These are phyloP conservation scores for Anas georgica DNA, from an alignment of 2,797 vertebrate genomes.

Conservation along the genomic window DNA sequence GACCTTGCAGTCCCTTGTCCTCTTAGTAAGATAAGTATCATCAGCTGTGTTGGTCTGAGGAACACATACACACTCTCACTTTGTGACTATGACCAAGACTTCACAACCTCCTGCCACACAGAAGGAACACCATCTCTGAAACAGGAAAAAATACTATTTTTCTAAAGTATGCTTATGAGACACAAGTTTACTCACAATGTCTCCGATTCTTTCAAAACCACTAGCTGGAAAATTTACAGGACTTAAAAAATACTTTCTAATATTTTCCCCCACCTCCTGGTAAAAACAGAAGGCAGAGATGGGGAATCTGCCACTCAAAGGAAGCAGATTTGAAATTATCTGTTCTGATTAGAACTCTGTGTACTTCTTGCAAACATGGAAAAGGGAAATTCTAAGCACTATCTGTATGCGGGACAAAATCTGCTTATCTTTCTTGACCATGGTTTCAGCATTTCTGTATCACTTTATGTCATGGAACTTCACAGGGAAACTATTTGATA, in stretches of 20 bases:
- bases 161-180: background rate
- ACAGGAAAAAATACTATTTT: background rate
- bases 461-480: background rate
- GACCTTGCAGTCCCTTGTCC: background rate
- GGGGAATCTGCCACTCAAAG: constrained; percentile 33
- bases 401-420: background rate
- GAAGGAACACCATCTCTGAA: background rate
- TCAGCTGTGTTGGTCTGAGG: background rate
- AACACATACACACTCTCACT: background rate
- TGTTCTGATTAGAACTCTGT: constrained; percentile 1
- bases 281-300: constrained; percentile 18
- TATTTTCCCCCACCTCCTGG: background rate
- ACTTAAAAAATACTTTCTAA: background rate
- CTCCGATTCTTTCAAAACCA: background rate
- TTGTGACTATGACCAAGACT: background rate
- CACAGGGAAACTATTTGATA: background rate
- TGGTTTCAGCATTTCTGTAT: background rate
- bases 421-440: background rate
- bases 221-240: background rate
- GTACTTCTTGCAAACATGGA: background rate
- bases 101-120: background rate
- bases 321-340: constrained; percentile 31
- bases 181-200: background rate
- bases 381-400: background rate
- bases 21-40: background rate